phyloP scores from a whole-genome alignment of 2,113 vertebrate species.

The Ascaphus truei region DNA sequence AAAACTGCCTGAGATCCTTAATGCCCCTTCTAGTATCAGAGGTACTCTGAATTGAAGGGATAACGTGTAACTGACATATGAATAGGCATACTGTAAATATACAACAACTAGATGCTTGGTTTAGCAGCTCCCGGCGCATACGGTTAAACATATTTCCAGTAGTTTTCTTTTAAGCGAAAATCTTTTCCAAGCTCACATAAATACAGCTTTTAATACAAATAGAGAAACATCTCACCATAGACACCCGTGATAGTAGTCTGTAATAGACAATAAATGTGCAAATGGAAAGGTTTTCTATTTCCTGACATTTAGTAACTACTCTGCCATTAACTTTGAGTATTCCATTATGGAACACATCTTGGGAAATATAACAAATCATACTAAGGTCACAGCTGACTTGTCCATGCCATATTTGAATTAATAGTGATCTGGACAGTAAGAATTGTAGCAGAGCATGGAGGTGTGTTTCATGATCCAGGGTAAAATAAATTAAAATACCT shows the following conservation, averaged over 20 bases:
- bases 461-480: too few species aligned
- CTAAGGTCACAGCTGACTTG: background rate
- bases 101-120: too few species aligned
- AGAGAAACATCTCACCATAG: background rate
- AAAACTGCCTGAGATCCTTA: too few species aligned
- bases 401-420: background rate
- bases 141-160: too few species aligned
- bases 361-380: background rate
- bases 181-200: background rate
- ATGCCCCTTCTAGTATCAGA: too few species aligned
- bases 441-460: too few species aligned
- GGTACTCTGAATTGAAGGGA: too few species aligned
- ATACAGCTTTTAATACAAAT: background rate
- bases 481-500: too few species aligned
- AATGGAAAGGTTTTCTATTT: background rate
- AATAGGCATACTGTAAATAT: too few species aligned
- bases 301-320: background rate
- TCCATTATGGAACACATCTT: background rate
- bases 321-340: constrained; percentile 4
- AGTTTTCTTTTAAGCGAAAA: background rate
- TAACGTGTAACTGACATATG: too few species aligned
- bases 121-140: too few species aligned
- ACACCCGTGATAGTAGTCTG: background rate
- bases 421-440: background rate
- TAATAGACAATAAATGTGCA: background rate